These are phyloP conservation scores for Strongylocentrotus purpuratus DNA, from an alignment of 35 echinoderm and acorn worm genomes.

Conservation along the genomic window DNA sequence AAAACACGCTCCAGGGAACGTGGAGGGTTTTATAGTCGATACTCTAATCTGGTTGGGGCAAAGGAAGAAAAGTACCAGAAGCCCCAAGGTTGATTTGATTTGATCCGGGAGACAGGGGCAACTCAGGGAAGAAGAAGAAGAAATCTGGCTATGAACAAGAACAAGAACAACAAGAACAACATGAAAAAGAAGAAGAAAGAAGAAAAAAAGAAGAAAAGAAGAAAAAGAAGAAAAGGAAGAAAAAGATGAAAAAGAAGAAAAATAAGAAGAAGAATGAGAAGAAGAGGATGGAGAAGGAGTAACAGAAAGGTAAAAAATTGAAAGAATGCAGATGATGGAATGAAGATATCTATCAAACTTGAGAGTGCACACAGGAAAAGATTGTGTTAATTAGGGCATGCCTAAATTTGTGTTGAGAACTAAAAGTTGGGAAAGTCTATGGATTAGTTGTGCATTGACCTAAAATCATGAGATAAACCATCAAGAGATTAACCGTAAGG, in stretches of 20 bases:
- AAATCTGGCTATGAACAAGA: background rate
- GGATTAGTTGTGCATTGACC: background rate
- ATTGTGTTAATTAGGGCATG: background rate
- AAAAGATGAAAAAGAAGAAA: too few relatives aligned
- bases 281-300: background rate
- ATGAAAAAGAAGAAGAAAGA: background rate
- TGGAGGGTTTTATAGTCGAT: conserved; percentile 30
- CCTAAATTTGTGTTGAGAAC: background rate
- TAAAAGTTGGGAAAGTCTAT: background rate
- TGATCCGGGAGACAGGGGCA: background rate
- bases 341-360: background rate
- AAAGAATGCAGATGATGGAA: background rate
- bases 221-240: background rate
- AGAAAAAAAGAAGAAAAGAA: background rate
- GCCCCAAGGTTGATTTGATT: background rate
- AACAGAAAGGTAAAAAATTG: background rate
- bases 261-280: background rate
- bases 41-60: conserved; percentile 31
- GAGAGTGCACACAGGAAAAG: background rate
- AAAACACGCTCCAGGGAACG: conserved; percentile 14
- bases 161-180: background rate
- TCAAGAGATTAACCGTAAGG: background rate
- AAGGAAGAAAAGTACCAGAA: background rate
- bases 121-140: background rate
- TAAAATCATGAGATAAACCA: background rate